phyloP scores from a whole-genome alignment of 2,113 vertebrate genomes.

The Sorex araneus region DNA sequence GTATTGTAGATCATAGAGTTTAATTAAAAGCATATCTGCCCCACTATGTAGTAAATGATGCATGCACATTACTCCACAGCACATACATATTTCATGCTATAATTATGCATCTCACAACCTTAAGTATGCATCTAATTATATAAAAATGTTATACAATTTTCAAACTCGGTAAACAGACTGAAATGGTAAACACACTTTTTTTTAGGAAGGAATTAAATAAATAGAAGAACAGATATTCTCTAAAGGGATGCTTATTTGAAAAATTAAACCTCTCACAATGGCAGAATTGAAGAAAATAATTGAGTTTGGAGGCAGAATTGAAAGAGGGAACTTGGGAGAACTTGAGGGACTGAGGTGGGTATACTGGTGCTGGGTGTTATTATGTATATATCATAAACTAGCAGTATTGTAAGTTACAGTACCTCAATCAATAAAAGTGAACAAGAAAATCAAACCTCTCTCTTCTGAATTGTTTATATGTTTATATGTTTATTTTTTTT shows the following conservation, averaged over 20 bases:
- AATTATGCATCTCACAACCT: conserved; percentile 70
- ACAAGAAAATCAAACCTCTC: no score
- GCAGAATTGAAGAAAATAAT: no score
- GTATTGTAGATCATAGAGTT: conserved; percentile 66
- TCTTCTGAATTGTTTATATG: no score
- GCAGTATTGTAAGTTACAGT: no score
- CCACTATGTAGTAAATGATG: conserved; percentile 77
- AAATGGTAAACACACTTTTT: conserved; percentile 53
- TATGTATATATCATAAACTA: no score
- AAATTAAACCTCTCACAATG: conserved; percentile 35
- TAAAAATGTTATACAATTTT: conserved; percentile 60
- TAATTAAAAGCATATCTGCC: conserved; percentile 73
- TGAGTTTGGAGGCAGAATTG: no score
- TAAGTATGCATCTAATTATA: conserved; percentile 73
- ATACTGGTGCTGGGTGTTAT: no score
- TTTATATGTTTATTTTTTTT: no score
- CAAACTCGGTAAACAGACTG: conserved; percentile 56
- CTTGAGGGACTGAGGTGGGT: no score
- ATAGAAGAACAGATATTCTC: not conserved
- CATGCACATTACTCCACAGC: conserved; percentile 7
- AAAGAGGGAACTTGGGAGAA: no score
- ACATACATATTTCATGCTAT: conserved; percentile 80
- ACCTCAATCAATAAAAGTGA: no score
- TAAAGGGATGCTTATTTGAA: conserved; percentile 38
- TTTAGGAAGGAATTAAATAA: not conserved